phyloP scores from a whole-genome alignment of 2,888 invertebrate species.

The Sinodicranocentrus sp. region DNA sequence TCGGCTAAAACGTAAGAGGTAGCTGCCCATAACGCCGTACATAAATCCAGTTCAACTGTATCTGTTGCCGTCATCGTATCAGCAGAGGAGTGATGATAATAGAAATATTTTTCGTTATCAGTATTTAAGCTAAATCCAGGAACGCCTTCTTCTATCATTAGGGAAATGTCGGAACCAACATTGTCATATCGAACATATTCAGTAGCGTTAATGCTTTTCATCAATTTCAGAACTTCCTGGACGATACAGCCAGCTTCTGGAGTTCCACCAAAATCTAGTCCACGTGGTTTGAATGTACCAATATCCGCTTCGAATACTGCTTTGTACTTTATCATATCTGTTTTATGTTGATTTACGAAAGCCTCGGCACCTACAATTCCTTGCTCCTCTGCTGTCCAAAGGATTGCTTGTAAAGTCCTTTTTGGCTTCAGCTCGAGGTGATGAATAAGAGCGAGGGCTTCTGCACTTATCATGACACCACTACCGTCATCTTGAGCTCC shows the following conservation, averaged over 20 bases:
- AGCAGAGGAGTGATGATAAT: conserved; percentile 87
- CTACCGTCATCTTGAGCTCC: conserved; percentile 78
- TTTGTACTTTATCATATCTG: conserved; percentile 77
- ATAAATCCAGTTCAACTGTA: conserved; percentile 84
- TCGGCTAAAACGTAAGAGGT: conserved; percentile 88
- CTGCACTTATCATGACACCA: conserved; percentile 89
- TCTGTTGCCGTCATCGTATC: conserved; percentile 88
- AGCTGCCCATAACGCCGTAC: conserved; percentile 88
- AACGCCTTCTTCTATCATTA: conserved; percentile 83
- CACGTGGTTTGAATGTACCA: conserved; percentile 85
- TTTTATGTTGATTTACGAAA: conserved; percentile 31
- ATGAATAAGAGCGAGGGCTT: conserved; percentile 84
- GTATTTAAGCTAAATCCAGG: conserved; percentile 86
- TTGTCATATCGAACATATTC: conserved; percentile 79
- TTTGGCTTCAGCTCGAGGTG: conserved; percentile 82
- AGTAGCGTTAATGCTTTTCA: conserved; percentile 83
- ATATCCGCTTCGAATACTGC: conserved; percentile 88
- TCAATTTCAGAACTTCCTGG: conserved; percentile 84
- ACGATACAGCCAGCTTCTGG: conserved; percentile 84
- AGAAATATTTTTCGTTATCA: conserved; percentile 83
- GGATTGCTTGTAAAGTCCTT: conserved; percentile 85
- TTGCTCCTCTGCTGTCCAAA: conserved; percentile 91
- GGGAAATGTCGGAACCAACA: conserved; percentile 85
- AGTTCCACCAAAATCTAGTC: conserved; percentile 84
- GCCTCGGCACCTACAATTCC: conserved; percentile 81